These are phyloP conservation scores for Pseudotriccus pelzelni DNA, from an alignment of 2,797 vertebrate species.

Conservation along the genomic window DNA sequence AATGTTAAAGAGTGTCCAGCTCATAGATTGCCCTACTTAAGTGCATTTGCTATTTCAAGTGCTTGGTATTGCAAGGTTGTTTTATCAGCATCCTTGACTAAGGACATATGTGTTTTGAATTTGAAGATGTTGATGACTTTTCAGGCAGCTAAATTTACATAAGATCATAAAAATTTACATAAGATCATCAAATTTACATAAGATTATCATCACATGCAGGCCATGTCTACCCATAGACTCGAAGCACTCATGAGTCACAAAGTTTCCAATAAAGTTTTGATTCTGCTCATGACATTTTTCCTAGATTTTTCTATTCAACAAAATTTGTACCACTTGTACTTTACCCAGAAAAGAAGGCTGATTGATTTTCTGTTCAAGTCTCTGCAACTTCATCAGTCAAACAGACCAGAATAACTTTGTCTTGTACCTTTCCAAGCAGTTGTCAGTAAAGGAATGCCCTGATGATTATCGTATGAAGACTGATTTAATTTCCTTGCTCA, in stretches of 20 bases:
- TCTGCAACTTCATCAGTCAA: conserved; percentile 10
- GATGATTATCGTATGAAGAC: background rate
- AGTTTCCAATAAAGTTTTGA: background rate
- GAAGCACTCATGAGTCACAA: background rate
- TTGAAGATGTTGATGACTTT: background rate
- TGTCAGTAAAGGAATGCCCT: background rate
- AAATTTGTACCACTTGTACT: background rate
- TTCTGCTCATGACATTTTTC: background rate
- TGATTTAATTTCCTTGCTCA: background rate
- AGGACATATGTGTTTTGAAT: background rate
- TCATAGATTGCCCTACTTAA: background rate
- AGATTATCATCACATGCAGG: background rate
- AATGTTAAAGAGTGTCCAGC: background rate
- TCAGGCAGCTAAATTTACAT: background rate
- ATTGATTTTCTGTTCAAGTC: background rate
- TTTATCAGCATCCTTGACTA: background rate
- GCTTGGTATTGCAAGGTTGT: background rate
- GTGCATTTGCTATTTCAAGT: background rate
- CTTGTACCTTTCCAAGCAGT: background rate
- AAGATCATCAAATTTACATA: background rate
- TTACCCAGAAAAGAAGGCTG: background rate
- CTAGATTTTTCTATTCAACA: background rate
- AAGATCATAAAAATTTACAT: background rate
- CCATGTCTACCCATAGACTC: background rate
- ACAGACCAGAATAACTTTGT: background rate